Base-by-base conservation (phyloP, 2,113 vertebrate genomes). In the Mesitornis unicolor region DNA sequence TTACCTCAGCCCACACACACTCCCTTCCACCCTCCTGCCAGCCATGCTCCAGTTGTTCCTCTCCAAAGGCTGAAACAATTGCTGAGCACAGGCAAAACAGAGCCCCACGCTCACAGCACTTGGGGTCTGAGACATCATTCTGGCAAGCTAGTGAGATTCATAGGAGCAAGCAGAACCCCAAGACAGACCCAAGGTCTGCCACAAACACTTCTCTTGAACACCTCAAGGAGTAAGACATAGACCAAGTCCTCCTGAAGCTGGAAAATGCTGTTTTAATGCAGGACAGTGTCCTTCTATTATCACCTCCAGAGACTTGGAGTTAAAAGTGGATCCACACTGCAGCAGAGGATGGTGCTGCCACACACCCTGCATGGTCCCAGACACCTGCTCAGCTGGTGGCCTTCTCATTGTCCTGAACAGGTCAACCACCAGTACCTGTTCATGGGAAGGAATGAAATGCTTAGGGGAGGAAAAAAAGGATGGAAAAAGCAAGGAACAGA, bases 1-100 rank as follows among this genome's bases (percentile, higher is more conserved):
- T 96, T 96, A 91, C 93, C 90, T 95, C 95, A 96, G 92, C 93
- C 95, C 90, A 94, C 91, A 95, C 95, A 93, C 77, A 20, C 85
- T 90, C 94, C 84, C 87, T 79, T 60, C 79, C 82, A 73, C 70
- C 63, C 78, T 82, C 40, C 67, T 69, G 78, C 87, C 89, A 93
- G 78, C 90, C 87, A 50, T 3, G 29, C 78, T 57, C 2, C 0
- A 38, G 25, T 10, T 33, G 57, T 19, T 93, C 61, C 82, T 61
- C 70, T 85, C 42, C 63, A 33, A 73, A 71, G 38, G 48, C 70
- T 65, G 24, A 81, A 91, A 56, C 22, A 33, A 68, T 15, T 70
- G 57, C 81, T 38, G 33, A 89, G 89, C 28, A 24, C 50, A 22
- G 48, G 47, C 35, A 45, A 54, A 87, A 40, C 6, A 42, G 14